Evolutionary conservation across 2,888 invertebrate species (phyloP).

Genomic region (Venusia cambrica): DNA sequence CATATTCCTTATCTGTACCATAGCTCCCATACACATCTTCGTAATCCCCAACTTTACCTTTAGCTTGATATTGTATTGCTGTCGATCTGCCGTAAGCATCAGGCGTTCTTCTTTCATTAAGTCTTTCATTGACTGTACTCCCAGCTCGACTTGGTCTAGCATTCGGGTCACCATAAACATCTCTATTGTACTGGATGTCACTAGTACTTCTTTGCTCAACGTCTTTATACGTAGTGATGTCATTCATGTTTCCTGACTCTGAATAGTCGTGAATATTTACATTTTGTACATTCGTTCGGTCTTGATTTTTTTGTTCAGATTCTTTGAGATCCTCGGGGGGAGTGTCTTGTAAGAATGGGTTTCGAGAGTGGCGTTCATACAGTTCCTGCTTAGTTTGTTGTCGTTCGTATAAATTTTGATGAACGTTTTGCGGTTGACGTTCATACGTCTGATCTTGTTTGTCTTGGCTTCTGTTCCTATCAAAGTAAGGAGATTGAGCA

Average conservation of each 20-base stretch:
- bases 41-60: slow-evolving; percentile 83
- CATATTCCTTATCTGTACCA: slow-evolving; percentile 56
- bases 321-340: slow-evolving; percentile 49
- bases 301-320: slow-evolving; percentile 32
- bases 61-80: slow-evolving; percentile 55
- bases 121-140: slow-evolving; percentile 55
- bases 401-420: slow-evolving; percentile 56
- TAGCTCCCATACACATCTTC: slow-evolving; percentile 86
- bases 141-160: slow-evolving; percentile 46
- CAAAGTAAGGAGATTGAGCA: slow-evolving; percentile 74
- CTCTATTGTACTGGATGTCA: slow-evolving; percentile 53
- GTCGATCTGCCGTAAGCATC: slow-evolving; percentile 89
- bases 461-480: slow-evolving; percentile 64
- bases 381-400: slow-evolving; percentile 52
- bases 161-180: slow-evolving; percentile 63
- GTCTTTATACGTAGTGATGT: slow-evolving; percentile 51
- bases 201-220: slow-evolving; percentile 44
- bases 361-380: slow-evolving; percentile 60
- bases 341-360: slow-evolving; percentile 65
- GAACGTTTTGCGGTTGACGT: slow-evolving; percentile 30
- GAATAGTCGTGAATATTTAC: slow-evolving; percentile 44
- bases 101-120: slow-evolving; percentile 88
- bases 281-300: slow-evolving; percentile 34
- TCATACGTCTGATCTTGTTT: slow-evolving; percentile 60
- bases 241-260: slow-evolving; percentile 47